Base-by-base conservation (phyloP, 2,113 vertebrate genomes). In the Thomomys bottae region DNA sequence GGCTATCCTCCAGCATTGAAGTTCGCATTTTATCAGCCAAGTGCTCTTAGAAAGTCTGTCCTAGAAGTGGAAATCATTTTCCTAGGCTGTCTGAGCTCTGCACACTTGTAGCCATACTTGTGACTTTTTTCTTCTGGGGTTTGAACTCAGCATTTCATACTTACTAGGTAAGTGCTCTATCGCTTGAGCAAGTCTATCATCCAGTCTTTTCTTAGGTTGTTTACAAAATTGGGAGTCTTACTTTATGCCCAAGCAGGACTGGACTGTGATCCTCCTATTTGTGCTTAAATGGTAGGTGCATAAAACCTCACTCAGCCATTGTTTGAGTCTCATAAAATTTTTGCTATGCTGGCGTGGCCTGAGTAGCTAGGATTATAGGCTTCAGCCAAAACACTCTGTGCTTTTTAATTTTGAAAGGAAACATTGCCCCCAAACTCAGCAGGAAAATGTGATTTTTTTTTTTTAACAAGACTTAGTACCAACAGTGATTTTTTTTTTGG, bases 41-140 rank as follows among this genome's bases (percentile, higher is more conserved):
- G 7, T 40, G 12, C 36, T 86, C 70, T 92, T 30, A 78, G 61
- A 94, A 93, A 45, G 21, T 21, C 24, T 36, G n/a, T 57, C 67
- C 30, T 66, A 15, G n/a, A n/a, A 40, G 30, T 57, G 2, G 57
- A 78, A 21, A 38, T 78, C 30, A 6, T 3, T 38, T 63, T 21
- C 23, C n/a, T 30, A 18, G 49, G 32, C 66, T 72, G 6, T 20
- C 18, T 57, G 14, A 80, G 32, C 42, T 38, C 18, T 66, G 2
- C 0, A 20, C 18, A 28, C 10, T 73, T 28, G 10, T 26, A 36
- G 1, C 59, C 2, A 1, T 36, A 12, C 6, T 54, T 6, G 70
- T 83, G 6, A 6, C 24, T 61, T 57, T 64, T 79, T 63, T 21
- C 49, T 49, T 36, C 49, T 54, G 49, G 49, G 49, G 14, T 54